Evolutionary conservation across 2,113 vertebrate species (phyloP).

Genomic region (Grammomys surdaster): DNA sequence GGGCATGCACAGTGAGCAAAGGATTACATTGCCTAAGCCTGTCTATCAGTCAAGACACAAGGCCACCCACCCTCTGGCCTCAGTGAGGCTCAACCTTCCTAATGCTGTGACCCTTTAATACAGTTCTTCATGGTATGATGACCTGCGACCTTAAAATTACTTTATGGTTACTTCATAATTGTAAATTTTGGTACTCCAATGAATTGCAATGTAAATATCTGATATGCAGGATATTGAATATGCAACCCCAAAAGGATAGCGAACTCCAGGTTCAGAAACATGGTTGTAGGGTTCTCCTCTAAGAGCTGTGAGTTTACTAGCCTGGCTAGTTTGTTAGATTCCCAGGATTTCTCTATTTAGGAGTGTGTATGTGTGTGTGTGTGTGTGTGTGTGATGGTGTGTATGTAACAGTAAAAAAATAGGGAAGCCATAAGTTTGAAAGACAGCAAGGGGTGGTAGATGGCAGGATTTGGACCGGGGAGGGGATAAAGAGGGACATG

Average conservation of each 20-base stretch:
- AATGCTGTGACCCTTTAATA: not conserved
- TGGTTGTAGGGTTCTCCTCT: not conserved
- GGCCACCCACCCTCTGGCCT: not conserved
- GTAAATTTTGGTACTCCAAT: not conserved
- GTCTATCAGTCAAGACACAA: not conserved
- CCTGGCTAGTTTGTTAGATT: not conserved
- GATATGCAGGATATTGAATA: not conserved
- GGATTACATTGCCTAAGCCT: not conserved
- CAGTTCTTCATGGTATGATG: not conserved
- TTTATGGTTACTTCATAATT: not conserved
- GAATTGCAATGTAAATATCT: not conserved
- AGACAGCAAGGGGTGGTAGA: not conserved
- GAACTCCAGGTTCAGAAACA: not conserved
- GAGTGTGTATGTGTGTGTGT: not conserved
- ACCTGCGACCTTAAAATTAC: not conserved
- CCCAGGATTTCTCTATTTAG: not conserved
- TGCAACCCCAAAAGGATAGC: not conserved
- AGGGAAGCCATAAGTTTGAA: not conserved
- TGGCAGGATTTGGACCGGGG: not conserved
- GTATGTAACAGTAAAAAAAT: not conserved
- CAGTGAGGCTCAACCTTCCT: not conserved
- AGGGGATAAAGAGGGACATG: not conserved
- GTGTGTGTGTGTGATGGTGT: no score
- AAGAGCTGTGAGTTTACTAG: not conserved
- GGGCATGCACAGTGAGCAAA: not conserved